Base-by-base conservation (phyloP, 2,888 invertebrate species). In the Diaprepes abbreviatus region DNA sequence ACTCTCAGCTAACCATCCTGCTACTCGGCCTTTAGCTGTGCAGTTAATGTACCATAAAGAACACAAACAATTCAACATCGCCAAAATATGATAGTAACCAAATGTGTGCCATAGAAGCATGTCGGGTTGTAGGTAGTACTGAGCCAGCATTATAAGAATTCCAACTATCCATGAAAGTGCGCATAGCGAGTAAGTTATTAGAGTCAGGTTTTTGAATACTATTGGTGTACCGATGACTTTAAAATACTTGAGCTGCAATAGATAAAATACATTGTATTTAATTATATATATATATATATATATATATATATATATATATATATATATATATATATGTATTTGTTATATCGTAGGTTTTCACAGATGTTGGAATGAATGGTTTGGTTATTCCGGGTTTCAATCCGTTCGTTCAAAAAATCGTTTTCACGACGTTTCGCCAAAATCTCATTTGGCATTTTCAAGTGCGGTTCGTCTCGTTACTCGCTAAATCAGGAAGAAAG, bases 11-110 rank as follows among this genome's bases (percentile, higher is more conserved):
- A 92, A 79, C n/a, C 90, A 91, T 45, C 85, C 86, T 1, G 91
- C 91, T 0, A 80, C 83, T 45, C 81, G 77, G 7, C 84, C 84
- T 74, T 83, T 84, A 0, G 83, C 83, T 0, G 82, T 81, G 69
- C 84, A 84, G 63, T 85, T 84, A 31, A 84, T 78, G 64, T 78
- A 90, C 92, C 92, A 92, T 31, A 92, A 80, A 21, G 90, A 88
- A 79, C 91, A 91, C 68, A 92, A 89, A 63, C 91, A 89, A 78
- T 92, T 91, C 40, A 92, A 77, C 91, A 92, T 92, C 3, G 92
- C 92, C 66, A 92, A 87, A 28, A 92, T 91, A 70, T 91, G 92
- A 77, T 89, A 91, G 75, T 92, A 92, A 2, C 89, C 92, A 52
- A 91, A 89, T 0, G 91, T 90, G 74, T 92, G 91, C 91, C 91